Evolutionary conservation across 2,888 invertebrate species (phyloP), one percentile per base, ranked within the genome.

Genomic region (Silvanus unidentatus): DNA sequence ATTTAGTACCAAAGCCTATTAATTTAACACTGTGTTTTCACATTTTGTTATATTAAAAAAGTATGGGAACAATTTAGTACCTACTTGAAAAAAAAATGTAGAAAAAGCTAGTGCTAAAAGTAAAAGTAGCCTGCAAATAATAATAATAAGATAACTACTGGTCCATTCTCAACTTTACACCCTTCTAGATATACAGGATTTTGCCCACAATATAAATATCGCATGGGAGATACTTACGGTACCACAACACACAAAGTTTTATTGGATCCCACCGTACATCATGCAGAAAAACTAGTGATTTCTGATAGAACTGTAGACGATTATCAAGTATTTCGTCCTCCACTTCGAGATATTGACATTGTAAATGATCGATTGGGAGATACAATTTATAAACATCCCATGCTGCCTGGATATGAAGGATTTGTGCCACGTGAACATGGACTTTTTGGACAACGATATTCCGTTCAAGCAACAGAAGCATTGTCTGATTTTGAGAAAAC

Each of bases 141-240:
- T 6, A 40, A 16, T 16, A 6, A 28, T 8, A 5, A 34, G 3
- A 4, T 34, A 13, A n/a, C 3, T 13, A 34, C 34, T 12, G 34
- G 5, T 12, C 13, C 34, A 34, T 6, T 6, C 10, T 34, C 4
- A 13, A 5, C 10, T 4, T 12, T 34, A 34, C 4, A 9, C 13
- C 11, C 40, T 54, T 56, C 11, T 43, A 88, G 88, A 45, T 88
- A 88, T 66, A 82, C 86, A 2, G 88, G 88, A 30, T 84, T 84
- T 61, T 85, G 84, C 60, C 86, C 87, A 0, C 84, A 86, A 59
- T 84, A 83, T 70, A 81, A 81, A 47, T 86, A 80, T 64, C 77
- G 84, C 14, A 78, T 82, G 49, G 88, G 87, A 1, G 81, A 86
- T 69, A 85, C 86, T 0, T 88, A 83, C 71, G 88, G 86, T 42